These are phyloP conservation scores for Drosophila nigritarsus DNA, from an alignment of 2,888 invertebrate species.

Conservation along the genomic window DNA sequence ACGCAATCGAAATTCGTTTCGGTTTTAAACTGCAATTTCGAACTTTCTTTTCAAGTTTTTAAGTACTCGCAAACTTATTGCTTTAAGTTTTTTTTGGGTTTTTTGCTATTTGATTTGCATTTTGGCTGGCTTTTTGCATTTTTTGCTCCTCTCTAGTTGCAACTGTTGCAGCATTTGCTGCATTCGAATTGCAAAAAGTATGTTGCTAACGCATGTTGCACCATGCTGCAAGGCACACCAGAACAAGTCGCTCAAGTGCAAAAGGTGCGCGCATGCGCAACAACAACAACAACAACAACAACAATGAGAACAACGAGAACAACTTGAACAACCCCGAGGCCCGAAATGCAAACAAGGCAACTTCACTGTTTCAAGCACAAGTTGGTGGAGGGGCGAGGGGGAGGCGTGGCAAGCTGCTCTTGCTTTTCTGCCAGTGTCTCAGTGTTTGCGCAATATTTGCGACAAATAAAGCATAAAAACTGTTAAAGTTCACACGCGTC, in stretches of 20 bases:
- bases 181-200: constrained; percentile 52
- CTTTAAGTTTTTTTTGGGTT: background rate
- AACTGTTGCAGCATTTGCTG: constrained; percentile 28
- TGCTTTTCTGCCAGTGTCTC: constrained; percentile 25
- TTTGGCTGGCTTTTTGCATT: background rate
- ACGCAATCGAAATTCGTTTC: background rate
- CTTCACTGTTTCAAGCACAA: constrained; percentile 38
- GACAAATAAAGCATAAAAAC: constrained; percentile 81
- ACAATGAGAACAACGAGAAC: constrained; percentile 40
- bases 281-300: constrained; percentile 31
- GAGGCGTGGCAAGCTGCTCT: constrained; percentile 4
- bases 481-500: constrained; percentile 81
- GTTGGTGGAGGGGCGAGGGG: background rate
- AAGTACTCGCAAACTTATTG: background rate
- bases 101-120: background rate
- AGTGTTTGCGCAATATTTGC: constrained; percentile 79
- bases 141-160: constrained; percentile 32
- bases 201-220: constrained; percentile 71
- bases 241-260: constrained; percentile 60
- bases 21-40: background rate
- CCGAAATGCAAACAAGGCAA: constrained; percentile 58
- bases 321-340: constrained; percentile 39
- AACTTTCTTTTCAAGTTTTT: background rate
- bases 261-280: constrained; percentile 74
- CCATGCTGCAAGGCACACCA: constrained; percentile 54